Percentiles rank a stretch among this genome's conserved stretches.
These are phyloP conservation scores for Lonchura striata DNA, from an alignment of 2,113 vertebrate genomes.

Conservation along the genomic window DNA sequence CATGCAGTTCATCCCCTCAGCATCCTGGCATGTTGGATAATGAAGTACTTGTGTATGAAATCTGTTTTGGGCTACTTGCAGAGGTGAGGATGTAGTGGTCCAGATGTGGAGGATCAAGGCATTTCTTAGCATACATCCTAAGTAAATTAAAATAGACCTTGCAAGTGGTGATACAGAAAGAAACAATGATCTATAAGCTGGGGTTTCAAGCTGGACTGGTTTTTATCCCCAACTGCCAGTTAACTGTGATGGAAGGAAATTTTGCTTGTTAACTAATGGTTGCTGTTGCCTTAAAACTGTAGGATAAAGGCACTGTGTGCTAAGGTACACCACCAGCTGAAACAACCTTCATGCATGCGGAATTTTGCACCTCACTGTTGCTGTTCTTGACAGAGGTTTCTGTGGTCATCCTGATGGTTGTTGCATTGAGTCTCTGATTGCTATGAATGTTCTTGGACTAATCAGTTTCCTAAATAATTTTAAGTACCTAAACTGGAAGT, in stretches of 20 bases:
- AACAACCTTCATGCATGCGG: not conserved
- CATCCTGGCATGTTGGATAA: not conserved
- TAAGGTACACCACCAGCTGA: not conserved
- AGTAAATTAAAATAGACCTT: not conserved
- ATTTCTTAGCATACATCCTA: not conserved
- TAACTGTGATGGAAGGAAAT: not conserved
- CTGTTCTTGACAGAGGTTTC: not conserved
- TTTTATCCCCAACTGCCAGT: not conserved
- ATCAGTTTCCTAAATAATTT: not conserved
- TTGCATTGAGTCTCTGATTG: not conserved
- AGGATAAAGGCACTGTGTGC: not conserved
- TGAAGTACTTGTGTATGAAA: not conserved
- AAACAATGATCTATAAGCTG: not conserved
- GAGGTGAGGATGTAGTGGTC: not conserved
- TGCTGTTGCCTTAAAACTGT: not conserved
- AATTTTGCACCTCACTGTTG: not conserved
- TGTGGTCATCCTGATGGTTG: fast-evolving
- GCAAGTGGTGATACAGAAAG: not conserved
- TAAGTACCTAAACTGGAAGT: not conserved
- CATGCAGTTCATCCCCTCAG: not conserved
- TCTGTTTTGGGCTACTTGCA: not conserved
- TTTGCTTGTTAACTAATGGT: not conserved
- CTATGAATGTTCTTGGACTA: not conserved
- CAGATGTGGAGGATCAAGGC: not conserved
- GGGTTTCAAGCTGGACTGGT: not conserved